Evolutionary conservation across 2,888 invertebrate genomes (phyloP).

Genomic region (Diadromus collaris): DNA sequence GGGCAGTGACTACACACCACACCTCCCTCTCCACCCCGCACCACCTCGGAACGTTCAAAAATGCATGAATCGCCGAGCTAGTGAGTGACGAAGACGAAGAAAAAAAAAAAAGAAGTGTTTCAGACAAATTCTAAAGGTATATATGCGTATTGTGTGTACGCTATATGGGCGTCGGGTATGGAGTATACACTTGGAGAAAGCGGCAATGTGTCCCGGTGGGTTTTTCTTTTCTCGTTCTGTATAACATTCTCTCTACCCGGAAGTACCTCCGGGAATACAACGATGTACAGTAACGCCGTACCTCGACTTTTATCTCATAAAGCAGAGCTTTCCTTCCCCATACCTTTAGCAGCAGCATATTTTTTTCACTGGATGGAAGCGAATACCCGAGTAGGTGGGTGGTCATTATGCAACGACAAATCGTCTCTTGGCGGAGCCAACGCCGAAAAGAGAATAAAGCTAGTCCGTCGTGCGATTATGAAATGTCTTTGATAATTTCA

Average conservation of each 20-base stretch:
- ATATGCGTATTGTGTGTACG: slow-evolving; percentile 30
- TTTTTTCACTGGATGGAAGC: slow-evolving; percentile 1
- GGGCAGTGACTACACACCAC: slow-evolving; percentile 22
- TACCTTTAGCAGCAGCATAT: background rate
- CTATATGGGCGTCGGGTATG: slow-evolving; percentile 26
- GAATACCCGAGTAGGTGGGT: background rate
- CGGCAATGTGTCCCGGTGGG: slow-evolving; percentile 43
- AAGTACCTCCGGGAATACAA: slow-evolving; percentile 43
- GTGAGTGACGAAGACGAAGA: slow-evolving; percentile 12
- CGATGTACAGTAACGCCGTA: background rate
- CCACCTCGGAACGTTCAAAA: slow-evolving; percentile 42
- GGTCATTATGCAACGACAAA: slow-evolving; percentile 15
- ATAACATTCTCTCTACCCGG: slow-evolving; percentile 3
- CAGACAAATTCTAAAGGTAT: slow-evolving; percentile 34
- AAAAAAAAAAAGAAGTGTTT: slow-evolving; percentile 25
- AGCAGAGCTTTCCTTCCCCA: slow-evolving; percentile 16
- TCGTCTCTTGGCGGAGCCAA: background rate
- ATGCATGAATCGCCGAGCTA: slow-evolving; percentile 56
- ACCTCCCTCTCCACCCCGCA: no score
- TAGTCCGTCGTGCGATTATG: slow-evolving; percentile 28
- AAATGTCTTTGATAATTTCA: slow-evolving; percentile 40
- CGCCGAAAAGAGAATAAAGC: slow-evolving; percentile 2
- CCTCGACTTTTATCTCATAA: slow-evolving; percentile 26
- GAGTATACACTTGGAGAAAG: slow-evolving; percentile 28
- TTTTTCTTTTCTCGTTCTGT: background rate